Conservation (phyloP, 2,113 vertebrate genomes). For the Xiphophorus couchianus region DNA sequence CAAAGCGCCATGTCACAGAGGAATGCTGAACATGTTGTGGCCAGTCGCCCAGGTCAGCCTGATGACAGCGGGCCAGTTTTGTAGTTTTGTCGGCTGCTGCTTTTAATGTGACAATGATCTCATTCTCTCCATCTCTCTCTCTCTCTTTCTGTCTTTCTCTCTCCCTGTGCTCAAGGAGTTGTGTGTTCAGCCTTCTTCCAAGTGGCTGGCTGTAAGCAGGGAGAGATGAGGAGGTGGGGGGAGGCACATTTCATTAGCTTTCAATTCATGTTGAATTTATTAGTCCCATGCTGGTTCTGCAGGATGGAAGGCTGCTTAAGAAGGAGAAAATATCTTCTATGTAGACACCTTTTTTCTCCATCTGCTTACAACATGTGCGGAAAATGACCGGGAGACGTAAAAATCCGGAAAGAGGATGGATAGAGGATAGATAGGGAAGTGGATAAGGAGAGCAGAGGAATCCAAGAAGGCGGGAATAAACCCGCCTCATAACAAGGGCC, state of each 20-base stretch:
- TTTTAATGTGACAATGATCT: conserved; percentile 75
- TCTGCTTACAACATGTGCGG: conserved; percentile 75
- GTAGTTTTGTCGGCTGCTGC: conserved; percentile 64
- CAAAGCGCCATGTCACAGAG: conserved; percentile 64
- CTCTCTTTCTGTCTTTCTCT: conserved; percentile 37
- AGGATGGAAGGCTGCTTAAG: conserved; percentile 62
- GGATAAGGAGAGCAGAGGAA: conserved; percentile 8
- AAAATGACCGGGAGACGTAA: conserved; percentile 42
- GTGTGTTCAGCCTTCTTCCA: conserved; percentile 52
- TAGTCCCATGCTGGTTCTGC: conserved; percentile 77
- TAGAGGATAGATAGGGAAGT: neutral
- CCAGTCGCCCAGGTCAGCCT: conserved; percentile 67
- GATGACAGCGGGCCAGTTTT: conserved; percentile 61
- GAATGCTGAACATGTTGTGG: conserved; percentile 68
- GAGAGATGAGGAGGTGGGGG: conserved; percentile 35
- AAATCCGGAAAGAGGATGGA: neutral
- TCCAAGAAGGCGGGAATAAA: conserved; percentile 54
- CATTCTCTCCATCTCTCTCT: conserved; percentile 58
- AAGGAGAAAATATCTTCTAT: conserved; percentile 51
- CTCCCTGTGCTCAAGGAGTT: conserved; percentile 49
- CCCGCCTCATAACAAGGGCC: conserved; percentile 62
- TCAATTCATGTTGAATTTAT: conserved; percentile 81
- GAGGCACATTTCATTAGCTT: conserved; percentile 76
- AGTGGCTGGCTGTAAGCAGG: conserved; percentile 52
- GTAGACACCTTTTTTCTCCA: conserved; percentile 72